Conservation (phyloP, 2,113 vertebrate species). For the Leucoraja erinaceus region DNA sequence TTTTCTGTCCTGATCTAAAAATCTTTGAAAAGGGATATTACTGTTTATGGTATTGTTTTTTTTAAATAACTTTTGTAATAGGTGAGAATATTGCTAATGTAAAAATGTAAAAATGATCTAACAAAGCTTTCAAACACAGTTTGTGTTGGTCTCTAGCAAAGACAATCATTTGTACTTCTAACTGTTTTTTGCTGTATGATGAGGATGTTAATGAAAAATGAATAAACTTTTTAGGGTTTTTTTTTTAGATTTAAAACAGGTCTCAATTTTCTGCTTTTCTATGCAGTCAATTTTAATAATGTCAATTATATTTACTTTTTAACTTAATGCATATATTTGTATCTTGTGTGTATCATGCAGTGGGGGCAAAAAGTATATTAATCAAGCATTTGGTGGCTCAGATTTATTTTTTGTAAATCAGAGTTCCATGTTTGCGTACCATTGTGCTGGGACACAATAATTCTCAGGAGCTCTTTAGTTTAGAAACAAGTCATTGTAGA, state of each 20-base stretch:
- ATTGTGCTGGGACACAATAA: not conserved
- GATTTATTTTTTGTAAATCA: not conserved
- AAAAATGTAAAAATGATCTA: not conserved
- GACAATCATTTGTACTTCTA: conserved; percentile 33
- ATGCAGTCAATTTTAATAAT: not conserved
- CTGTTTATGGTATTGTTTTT: not conserved
- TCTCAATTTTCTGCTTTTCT: conserved; percentile 5
- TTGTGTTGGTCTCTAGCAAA: conserved; percentile 19
- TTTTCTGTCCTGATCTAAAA: not conserved
- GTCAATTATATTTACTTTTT: not conserved
- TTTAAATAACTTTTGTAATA: not conserved
- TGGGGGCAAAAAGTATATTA: not conserved
- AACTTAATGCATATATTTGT: not conserved
- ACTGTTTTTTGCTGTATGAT: not conserved
- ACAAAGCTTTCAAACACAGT: not conserved
- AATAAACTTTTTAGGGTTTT: not conserved
- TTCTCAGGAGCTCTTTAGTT: not conserved
- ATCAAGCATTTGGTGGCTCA: not conserved
- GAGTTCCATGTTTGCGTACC: not conserved
- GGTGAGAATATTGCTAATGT: not conserved
- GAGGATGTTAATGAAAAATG: not conserved
- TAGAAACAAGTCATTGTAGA: not conserved
- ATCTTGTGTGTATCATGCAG: not conserved
- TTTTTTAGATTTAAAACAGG: conserved; percentile 16
- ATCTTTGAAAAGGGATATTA: not conserved